phyloP scores from a whole-genome alignment of 2,888 invertebrate genomes.

The Polydrusus tereticollis region DNA sequence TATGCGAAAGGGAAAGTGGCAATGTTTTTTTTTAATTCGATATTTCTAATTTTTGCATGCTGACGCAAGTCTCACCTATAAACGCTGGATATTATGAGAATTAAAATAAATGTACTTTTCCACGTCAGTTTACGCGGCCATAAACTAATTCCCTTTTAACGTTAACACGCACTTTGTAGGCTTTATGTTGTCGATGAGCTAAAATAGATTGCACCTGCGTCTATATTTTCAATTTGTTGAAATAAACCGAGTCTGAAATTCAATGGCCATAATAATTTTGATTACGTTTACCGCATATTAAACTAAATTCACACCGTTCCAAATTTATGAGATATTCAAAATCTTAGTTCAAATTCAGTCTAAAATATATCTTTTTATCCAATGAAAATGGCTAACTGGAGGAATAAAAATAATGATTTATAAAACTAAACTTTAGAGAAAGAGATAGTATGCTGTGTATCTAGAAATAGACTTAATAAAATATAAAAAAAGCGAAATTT shows the following conservation, averaged over 20 bases:
- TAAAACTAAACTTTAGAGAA: too few species aligned
- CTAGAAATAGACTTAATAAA: too few species aligned
- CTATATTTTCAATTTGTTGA: conserved; percentile 40
- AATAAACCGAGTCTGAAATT: not conserved
- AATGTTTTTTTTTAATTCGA: too few species aligned
- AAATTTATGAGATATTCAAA: not conserved
- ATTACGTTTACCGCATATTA: too few species aligned
- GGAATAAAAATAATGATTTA: too few species aligned
- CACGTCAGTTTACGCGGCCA: conserved; percentile 17
- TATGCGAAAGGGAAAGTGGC: too few species aligned
- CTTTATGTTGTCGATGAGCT: conserved; percentile 29
- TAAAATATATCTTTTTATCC: too few species aligned
- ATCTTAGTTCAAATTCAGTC: too few species aligned
- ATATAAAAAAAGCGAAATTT: too few species aligned
- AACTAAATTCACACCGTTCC: not conserved
- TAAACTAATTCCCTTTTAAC: conserved; percentile 31
- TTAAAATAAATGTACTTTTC: conserved; percentile 14
- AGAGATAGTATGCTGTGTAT: too few species aligned
- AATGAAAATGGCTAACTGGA: too few species aligned
- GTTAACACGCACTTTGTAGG: conserved; percentile 25
- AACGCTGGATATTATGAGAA: conserved; percentile 1
- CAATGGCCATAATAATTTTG: conserved; percentile 9
- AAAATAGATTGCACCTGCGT: conserved; percentile 44
- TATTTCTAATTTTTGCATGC: not conserved
- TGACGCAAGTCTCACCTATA: conserved; percentile 14